Evolutionary conservation across 2,797 vertebrate genomes (phyloP), one percentile per base, ranked within the genome.

Genomic region (Hapalemur alaotrensis): DNA sequence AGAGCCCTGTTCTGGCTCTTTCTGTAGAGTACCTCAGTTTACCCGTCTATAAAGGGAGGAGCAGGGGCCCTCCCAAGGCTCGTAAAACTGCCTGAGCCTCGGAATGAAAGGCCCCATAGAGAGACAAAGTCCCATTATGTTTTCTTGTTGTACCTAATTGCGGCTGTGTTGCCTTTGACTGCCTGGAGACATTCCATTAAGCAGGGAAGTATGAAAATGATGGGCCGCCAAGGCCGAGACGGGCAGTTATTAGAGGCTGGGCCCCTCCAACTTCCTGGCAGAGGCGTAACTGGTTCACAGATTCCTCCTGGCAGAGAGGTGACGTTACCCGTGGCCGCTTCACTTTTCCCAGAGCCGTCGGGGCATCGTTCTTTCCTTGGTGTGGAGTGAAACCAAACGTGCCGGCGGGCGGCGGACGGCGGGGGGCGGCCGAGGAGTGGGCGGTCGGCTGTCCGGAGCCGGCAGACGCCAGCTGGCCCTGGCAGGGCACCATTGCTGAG

Each of bases 111-210:
- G 72, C 61, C 80, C 28, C 65, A 41, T 4, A 38, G 95, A 90
- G 61, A 95, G 91, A 97, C 96, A 96, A 88, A 61, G 95, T 79
- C 75, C 82, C 10, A 72, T 87, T 95, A 65, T 94, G 91, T 73
- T 43, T 91, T 61, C 85, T 25, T 76, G 69, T 48, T 32, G 57
- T 46, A 54, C 80, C 79, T 96, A 70, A 93, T 57, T 61, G 95
- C 46, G 46, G 46, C 87, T 12, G 17, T 5, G 18, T 18, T 43
- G 35, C 22, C 17, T 96, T 17, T 52, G 69, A 61, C 63, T 35
- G 76, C 93, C 79, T 83, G 10, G 28, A 95, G 97, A 93, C 82
- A 86, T 52, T 81, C 92, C 75, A 52, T 93, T 84, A 76, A 83
- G 70, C 28, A 69, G 63, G 87, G 80, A 91, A 76, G 87, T 41